phyloP scores from a whole-genome alignment of 2,797 vertebrate species.

The Onychomys leucogaster region DNA sequence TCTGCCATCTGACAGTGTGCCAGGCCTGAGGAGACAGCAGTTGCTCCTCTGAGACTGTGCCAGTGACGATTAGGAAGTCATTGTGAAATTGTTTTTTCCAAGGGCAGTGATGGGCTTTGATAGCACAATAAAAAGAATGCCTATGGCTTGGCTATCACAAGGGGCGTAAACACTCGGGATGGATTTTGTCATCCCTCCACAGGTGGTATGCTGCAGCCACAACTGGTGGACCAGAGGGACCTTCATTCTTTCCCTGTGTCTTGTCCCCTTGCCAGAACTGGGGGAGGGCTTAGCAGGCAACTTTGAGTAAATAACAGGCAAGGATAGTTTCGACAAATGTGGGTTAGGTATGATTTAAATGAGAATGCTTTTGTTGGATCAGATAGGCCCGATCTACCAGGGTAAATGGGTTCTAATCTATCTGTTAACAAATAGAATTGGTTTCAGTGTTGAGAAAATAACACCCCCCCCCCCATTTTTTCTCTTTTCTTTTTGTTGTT shows the following conservation, averaged over 20 bases:
- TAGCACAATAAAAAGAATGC: conserved; percentile 20
- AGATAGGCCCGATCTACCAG: neutral
- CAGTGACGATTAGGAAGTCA: conserved; percentile 51
- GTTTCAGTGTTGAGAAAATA: neutral
- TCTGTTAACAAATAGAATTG: neutral
- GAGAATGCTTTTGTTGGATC: neutral
- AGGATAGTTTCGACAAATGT: neutral
- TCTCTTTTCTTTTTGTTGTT: neutral
- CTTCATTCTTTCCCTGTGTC: neutral
- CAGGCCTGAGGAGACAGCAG: conserved; percentile 9
- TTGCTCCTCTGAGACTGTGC: neutral
- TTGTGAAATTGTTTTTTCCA: conserved; percentile 46
- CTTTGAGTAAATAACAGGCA: conserved; percentile 45
- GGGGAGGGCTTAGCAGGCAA: neutral
- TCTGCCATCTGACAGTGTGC: conserved; percentile 56
- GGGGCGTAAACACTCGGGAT: conserved; percentile 15
- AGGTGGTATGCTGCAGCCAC: neutral
- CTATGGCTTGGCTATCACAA: neutral
- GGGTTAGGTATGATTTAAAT: neutral
- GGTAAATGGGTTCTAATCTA: neutral
- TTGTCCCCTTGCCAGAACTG: conserved; percentile 1
- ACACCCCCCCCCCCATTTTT: no score
- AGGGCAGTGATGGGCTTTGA: conserved; percentile 48
- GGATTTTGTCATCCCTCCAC: conserved; percentile 19
- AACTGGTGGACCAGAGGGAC: neutral